A percentile compares a stretch with the other conserved stretches of the same genome.
Conservation (phyloP, 2,113 vertebrate genomes). For the Scolopax mira region DNA sequence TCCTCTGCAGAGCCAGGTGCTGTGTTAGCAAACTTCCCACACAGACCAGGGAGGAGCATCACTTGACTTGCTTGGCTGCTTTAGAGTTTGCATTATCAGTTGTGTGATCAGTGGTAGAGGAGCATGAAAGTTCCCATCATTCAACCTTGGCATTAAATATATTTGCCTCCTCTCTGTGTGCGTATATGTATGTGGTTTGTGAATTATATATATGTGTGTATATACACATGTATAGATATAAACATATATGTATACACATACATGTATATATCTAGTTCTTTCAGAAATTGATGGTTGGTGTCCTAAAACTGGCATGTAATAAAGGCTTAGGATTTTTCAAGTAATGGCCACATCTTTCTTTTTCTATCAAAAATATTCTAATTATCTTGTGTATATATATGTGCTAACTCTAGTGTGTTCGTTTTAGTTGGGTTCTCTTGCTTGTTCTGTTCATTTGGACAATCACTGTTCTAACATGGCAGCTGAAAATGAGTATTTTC, state of each 20-base stretch:
- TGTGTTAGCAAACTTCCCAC: neutral
- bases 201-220: rapidly evolving
- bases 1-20: neutral
- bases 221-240: neutral
- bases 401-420: neutral
- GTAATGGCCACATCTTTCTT: neutral
- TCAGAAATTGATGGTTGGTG: neutral
- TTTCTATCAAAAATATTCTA: neutral
- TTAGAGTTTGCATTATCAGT: neutral
- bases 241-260: too few relatives aligned
- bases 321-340: neutral
- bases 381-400: rapidly evolving
- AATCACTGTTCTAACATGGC: neutral
- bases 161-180: neutral
- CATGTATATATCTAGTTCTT: neutral
- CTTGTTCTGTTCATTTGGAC: neutral
- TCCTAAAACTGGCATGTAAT: neutral
- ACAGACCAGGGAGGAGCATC: neutral
- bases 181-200: neutral
- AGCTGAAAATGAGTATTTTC: neutral
- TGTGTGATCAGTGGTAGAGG: neutral
- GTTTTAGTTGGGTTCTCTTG: neutral
- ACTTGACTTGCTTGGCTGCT: neutral
- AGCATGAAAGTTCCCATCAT: neutral
- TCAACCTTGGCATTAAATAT: neutral